Conservation (phyloP, 1,140 invertebrate genomes). For the Drosophila bifasciata region DNA sequence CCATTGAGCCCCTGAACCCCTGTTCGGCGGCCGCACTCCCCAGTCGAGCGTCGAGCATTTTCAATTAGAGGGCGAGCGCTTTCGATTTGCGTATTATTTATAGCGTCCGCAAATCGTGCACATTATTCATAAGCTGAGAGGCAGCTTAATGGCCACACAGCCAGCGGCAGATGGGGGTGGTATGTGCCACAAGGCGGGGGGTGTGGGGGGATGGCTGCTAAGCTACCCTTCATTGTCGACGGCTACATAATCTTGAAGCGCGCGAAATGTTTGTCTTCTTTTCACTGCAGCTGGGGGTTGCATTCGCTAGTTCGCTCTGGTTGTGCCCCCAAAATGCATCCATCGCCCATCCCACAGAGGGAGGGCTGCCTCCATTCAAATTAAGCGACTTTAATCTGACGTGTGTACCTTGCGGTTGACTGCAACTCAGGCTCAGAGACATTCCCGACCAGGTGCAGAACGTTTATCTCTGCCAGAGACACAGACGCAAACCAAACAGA, state of each 20-base stretch:
- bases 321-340: slow-evolving; percentile 16
- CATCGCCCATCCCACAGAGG: background rate
- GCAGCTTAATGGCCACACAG: slow-evolving; percentile 60
- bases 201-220: background rate
- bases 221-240: slow-evolving; percentile 32
- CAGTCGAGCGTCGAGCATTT: slow-evolving; percentile 60
- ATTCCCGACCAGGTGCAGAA: slow-evolving; percentile 33
- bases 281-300: background rate
- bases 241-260: slow-evolving; percentile 31
- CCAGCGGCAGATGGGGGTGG: slow-evolving; percentile 6
- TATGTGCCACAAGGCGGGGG: slow-evolving; percentile 8
- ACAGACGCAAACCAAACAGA: slow-evolving; percentile 6
- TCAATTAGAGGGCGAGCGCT: slow-evolving; percentile 79
- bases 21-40: slow-evolving; percentile 32
- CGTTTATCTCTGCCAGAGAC: slow-evolving; percentile 50
- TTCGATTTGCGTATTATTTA: slow-evolving; percentile 82
- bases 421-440: slow-evolving; percentile 41
- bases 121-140: slow-evolving; percentile 78
- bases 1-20: background rate
- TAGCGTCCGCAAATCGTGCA: slow-evolving; percentile 77
- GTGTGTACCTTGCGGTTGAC: slow-evolving; percentile 59
- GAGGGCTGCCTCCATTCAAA: slow-evolving; percentile 22
- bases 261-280: slow-evolving; percentile 10
- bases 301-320: slow-evolving; percentile 8
- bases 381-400: slow-evolving; percentile 48